Percentiles rank a stretch among this genome's conserved stretches.
Conservation (phyloP, 2,888 invertebrate genomes). For the Tenthredo livida region DNA sequence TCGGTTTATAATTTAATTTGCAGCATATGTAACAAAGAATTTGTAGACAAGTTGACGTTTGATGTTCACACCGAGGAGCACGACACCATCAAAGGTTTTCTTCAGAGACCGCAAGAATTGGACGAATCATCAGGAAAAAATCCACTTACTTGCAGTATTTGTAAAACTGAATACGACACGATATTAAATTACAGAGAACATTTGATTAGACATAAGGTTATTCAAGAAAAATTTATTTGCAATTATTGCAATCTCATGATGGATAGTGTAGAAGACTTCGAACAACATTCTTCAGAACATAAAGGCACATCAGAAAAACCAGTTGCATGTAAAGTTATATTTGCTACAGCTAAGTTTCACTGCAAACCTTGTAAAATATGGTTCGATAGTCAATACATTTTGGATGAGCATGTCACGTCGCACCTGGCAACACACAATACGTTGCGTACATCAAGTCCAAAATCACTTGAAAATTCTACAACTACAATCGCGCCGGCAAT, state of each 20-base stretch:
- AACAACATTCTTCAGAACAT: conserved; percentile 14
- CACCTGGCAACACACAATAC: neutral
- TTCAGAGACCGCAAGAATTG: conserved; percentile 2
- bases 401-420: neutral
- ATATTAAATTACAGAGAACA: conserved; percentile 4
- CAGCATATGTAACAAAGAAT: conserved; percentile 49
- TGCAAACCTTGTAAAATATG: conserved; percentile 38
- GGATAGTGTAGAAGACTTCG: conserved; percentile 37
- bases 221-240: conserved; percentile 36
- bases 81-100: conserved; percentile 13
- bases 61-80: conserved; percentile 27
- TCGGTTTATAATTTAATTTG: conserved; percentile 12
- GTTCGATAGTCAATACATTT: conserved; percentile 14
- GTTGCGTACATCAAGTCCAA: neutral
- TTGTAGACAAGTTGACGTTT: neutral
- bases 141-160: conserved; percentile 18
- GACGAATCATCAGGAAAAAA: neutral
- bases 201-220: conserved; percentile 20
- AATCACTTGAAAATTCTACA: neutral
- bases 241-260: conserved; percentile 29
- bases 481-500: neutral
- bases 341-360: conserved; percentile 40
- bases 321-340: conserved; percentile 35
- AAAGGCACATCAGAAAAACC: conserved; percentile 37
- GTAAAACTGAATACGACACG: conserved; percentile 6